Evolutionary conservation across 1,140 invertebrate genomes (phyloP).

Genomic region (Zaprionus taronus): DNA sequence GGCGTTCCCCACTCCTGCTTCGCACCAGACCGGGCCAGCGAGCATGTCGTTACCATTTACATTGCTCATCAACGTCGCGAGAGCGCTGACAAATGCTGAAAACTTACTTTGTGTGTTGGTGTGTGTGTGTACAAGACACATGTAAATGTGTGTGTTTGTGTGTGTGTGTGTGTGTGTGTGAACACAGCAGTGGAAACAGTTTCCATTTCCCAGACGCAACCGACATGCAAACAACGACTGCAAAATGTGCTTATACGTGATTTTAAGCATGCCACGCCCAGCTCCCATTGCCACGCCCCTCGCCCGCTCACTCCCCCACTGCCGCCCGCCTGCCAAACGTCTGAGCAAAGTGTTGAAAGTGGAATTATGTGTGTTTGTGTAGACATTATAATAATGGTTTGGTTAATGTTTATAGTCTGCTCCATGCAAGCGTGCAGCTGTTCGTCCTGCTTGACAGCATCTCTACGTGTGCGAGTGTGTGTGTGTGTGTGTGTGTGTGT

Average conservation of each 20-base stretch:
- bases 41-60: conserved; percentile 2
- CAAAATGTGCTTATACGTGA: conserved; percentile 70
- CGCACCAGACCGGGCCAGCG: not conserved
- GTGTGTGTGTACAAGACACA: not conserved
- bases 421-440: conserved; percentile 48
- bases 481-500: not conserved
- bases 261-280: conserved; percentile 52
- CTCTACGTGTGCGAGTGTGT: not conserved
- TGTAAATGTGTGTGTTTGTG: conserved; percentile 1
- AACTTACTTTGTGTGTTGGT: not conserved
- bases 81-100: conserved; percentile 6
- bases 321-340: not conserved
- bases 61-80: conserved; percentile 6
- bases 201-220: not conserved
- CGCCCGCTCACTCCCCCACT: not conserved
- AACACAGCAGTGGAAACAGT: conserved; percentile 7
- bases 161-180: conserved; percentile 17
- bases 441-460: conserved; percentile 3
- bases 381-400: conserved; percentile 77
- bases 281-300: not conserved
- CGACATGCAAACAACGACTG: conserved; percentile 59
- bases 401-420: conserved; percentile 75
- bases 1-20: not conserved
- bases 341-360: conserved; percentile 67
- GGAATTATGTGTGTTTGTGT: conserved; percentile 76